Conservation (phyloP, 1,140 invertebrate genomes). For the Venustaconcha ellipsiformis region DNA sequence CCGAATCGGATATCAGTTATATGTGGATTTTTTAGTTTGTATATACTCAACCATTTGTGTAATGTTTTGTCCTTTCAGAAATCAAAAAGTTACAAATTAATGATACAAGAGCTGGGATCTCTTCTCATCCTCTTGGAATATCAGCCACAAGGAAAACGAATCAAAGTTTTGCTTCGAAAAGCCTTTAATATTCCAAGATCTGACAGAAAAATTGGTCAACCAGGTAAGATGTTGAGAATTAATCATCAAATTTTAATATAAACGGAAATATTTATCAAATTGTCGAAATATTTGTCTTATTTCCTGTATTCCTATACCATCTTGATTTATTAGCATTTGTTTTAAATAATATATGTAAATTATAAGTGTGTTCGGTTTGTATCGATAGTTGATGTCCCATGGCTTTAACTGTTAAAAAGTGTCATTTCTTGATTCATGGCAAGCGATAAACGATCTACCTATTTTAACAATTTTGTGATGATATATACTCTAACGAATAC, state of each 20-base stretch:
- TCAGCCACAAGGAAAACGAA: constrained; percentile 18
- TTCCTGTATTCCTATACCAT: neutral
- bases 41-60: too few relatives aligned
- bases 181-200: constrained; percentile 32
- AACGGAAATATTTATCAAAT: neutral
- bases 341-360: neutral
- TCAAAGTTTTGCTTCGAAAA: constrained; percentile 38
- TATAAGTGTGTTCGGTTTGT: neutral
- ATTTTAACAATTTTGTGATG: too few relatives aligned
- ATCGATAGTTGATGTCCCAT: neutral
- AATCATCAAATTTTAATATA: neutral
- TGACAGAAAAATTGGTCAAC: constrained; percentile 33
- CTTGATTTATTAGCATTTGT: neutral
- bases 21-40: too few relatives aligned
- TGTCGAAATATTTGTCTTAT: neutral
- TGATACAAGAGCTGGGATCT: constrained; percentile 29
- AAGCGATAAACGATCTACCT: too few relatives aligned
- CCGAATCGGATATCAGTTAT: too few relatives aligned
- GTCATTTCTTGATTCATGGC: too few relatives aligned
- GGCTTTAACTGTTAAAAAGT: too few relatives aligned
- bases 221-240: constrained; percentile 21
- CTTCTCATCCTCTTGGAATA: constrained; percentile 38
- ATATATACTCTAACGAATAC: too few relatives aligned
- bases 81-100: too few relatives aligned
- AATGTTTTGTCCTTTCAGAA: too few relatives aligned